phyloP scores from a whole-genome alignment of 2,113 vertebrate species.

The Perca fluviatilis region DNA sequence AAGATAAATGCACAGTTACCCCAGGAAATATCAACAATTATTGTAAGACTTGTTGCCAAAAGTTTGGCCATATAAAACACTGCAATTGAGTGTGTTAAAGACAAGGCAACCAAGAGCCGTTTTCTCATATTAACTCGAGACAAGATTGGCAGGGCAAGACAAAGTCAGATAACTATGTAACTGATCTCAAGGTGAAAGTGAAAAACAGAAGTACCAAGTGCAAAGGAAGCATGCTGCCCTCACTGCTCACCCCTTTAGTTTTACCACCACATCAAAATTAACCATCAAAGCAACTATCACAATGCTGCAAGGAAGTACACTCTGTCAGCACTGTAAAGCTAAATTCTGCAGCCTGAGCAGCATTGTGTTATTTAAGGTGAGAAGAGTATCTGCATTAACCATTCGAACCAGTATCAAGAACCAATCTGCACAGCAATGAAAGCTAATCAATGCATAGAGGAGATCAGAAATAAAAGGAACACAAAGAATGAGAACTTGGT shows the following conservation, averaged over 20 bases:
- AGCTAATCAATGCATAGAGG: constrained; percentile 27
- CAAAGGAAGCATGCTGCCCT: constrained; percentile 20
- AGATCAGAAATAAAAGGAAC: constrained; percentile 11
- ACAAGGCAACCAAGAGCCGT: background rate
- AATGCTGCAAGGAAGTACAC: background rate
- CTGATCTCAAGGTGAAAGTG: background rate
- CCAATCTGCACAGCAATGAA: background rate
- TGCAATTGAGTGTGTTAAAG: background rate
- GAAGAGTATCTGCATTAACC: background rate
- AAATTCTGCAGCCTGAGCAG: constrained; percentile 19
- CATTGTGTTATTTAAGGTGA: constrained; percentile 8
- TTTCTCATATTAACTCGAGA: too few relatives aligned
- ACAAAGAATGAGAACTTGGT: constrained; percentile 3
- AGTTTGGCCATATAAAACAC: background rate
- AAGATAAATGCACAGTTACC: constrained; percentile 10
- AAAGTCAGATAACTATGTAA: background rate
- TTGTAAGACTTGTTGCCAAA: background rate
- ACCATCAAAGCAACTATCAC: background rate
- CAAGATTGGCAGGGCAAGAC: background rate
- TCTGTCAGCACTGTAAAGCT: constrained; percentile 2
- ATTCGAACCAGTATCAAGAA: background rate
- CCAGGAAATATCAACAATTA: background rate
- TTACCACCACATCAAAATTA: background rate
- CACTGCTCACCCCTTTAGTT: background rate
- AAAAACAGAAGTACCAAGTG: constrained; percentile 2